Percentiles rank a stretch among this genome's conserved stretches.
Conservation (phyloP, 1,140 invertebrate genomes). For the Capitella teleta region DNA sequence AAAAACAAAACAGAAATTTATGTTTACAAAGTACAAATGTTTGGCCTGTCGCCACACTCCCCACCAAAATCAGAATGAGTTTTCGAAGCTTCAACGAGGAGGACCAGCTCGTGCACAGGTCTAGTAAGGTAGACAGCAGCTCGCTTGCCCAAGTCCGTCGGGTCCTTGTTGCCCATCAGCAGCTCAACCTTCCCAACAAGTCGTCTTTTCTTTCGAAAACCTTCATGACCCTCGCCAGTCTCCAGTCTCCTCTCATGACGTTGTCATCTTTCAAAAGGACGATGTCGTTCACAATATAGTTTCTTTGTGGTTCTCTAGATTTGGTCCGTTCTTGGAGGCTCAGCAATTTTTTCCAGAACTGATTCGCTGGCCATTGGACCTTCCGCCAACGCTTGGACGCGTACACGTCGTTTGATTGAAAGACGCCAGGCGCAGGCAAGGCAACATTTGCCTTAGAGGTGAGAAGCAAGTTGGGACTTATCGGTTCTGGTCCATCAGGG, state of each 20-base stretch:
- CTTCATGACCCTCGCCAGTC: slow-evolving; percentile 1
- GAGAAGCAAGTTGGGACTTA: slow-evolving; percentile 14
- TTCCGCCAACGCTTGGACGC: slow-evolving; percentile 12
- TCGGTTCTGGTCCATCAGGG: slow-evolving; percentile 9
- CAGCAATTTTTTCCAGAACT: slow-evolving; percentile 18
- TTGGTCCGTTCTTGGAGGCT: slow-evolving; percentile 13
- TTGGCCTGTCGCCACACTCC: no score
- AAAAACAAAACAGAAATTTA: no score
- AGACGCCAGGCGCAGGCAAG: slow-evolving; percentile 1
- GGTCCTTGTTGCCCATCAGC: no score
- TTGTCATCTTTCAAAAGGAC: slow-evolving; percentile 8
- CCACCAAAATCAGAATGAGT: no score
- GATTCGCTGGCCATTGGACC: slow-evolving; percentile 16
- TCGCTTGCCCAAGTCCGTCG: no score
- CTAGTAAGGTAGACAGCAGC: no score
- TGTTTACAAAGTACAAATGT: no score
- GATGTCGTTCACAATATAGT: slow-evolving; percentile 4
- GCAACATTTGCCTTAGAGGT: slow-evolving; percentile 4
- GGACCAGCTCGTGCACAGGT: no score
- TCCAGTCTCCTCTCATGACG: slow-evolving; percentile 3
- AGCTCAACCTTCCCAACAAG: slow-evolving; percentile 12
- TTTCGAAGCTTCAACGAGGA: no score
- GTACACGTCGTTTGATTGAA: slow-evolving; percentile 5
- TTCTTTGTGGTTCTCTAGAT: slow-evolving; percentile 8
- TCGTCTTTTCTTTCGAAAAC: slow-evolving; percentile 5